Base-by-base conservation (phyloP, 2,888 invertebrate genomes). In the Dinocampus coccinellae region DNA sequence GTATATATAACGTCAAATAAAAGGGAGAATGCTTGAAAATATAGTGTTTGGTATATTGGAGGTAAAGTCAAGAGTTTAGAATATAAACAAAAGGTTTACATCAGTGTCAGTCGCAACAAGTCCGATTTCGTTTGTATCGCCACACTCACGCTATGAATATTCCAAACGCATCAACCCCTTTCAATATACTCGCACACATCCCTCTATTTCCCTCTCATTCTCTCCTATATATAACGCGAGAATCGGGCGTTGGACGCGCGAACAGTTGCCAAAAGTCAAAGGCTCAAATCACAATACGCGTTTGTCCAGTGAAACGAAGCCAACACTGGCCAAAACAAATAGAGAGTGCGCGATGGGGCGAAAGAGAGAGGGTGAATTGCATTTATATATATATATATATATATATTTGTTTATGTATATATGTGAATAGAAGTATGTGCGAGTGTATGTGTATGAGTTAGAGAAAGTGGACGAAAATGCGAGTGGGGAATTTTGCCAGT, bases 91-190 rank as follows among this genome's bases (percentile, higher is more conserved):
- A n/a, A 68, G 65, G 57, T 67, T 72, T 67, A 72, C 72, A 84
- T 87, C 86, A 87, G 86, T 87, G 87, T 87, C 87, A 87, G 86
- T 87, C 85, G 86, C 87, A 87, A 87, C 87, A 85, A 86, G 87
- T 87, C 87, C 82, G 85, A 85, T 84, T 85, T 84, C 82, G 80
- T 81, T 82, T 80, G n/a, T n/a, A 79, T 78, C 81, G 80, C 81
- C 80, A 79, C 80, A 47, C 39, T 39, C n/a, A 76, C 77, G 69
- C 75, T 80, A 82, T 83, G 83, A 83, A 83, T 83, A 83, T 83
- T 83, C 47, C 47, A 47, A n/a, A 20, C 82, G 83, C 80, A 77
- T 75, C 76, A 76, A 81, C 77, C 79, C 80, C 80, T 78, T 79
- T 77, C 79, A 69, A 77, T n/a, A n/a, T n/a, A n/a, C n/a, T n/a